phyloP scores from a whole-genome alignment of 2,797 vertebrate species.

The Chelmon rostratus region DNA sequence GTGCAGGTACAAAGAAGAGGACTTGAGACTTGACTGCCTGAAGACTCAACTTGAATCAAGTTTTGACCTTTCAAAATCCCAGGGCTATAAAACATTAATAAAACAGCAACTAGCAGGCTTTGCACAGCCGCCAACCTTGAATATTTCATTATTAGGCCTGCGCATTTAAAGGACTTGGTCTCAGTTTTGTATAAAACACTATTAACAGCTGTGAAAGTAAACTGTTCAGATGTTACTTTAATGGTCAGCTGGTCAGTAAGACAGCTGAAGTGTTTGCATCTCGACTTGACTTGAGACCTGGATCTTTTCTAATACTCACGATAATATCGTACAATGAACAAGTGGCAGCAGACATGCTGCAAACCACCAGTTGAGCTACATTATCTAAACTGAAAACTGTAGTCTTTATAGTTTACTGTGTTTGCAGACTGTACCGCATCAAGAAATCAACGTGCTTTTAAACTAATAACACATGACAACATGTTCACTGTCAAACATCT shows the following conservation, averaged over 20 bases:
- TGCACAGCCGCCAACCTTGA: constrained; percentile 13
- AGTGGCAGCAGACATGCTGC: neutral
- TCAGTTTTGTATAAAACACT: neutral
- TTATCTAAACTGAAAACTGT: neutral
- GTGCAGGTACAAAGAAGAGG: neutral
- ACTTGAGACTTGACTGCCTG: constrained; percentile 1
- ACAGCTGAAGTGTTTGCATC: neutral
- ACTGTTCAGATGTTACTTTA: neutral
- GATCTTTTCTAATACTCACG: too few species aligned
- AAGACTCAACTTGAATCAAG: constrained; percentile 21
- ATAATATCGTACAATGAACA: too few species aligned
- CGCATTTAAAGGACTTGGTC: neutral
- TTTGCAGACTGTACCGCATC: too few species aligned
- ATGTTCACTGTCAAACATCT: too few species aligned
- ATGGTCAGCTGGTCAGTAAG: neutral
- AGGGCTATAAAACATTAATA: constrained; percentile 28
- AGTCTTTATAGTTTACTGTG: neutral
- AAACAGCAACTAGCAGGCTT: neutral
- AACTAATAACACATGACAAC: too few species aligned
- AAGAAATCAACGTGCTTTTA: too few species aligned
- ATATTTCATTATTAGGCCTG: constrained; percentile 40
- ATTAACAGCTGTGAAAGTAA: neutral
- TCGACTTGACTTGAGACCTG: neutral
- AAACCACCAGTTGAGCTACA: neutral
- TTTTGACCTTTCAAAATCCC: constrained; percentile 36